Conservation (phyloP, 2,797 vertebrate species). For the Anguilla anguilla region DNA sequence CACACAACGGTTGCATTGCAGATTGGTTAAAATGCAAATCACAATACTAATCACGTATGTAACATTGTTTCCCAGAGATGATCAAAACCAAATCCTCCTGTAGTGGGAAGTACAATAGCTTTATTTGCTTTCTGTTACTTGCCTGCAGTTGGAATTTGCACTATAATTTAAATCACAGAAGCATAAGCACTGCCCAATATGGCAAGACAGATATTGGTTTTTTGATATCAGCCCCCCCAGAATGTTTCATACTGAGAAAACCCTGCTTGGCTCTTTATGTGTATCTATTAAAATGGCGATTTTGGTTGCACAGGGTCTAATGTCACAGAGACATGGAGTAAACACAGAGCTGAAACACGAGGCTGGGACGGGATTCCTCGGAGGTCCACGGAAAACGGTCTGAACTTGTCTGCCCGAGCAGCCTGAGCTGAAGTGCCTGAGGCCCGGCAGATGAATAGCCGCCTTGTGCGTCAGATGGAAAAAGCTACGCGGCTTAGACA, state of each 20-base stretch:
- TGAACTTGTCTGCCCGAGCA: not conserved
- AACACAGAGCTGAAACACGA: not conserved
- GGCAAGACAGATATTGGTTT: not conserved
- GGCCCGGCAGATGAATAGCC: constrained; percentile 2
- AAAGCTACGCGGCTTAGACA: not conserved
- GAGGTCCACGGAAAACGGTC: not conserved
- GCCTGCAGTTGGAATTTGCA: not conserved
- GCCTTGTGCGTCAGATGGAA: constrained; percentile 12
- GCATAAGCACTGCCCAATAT: not conserved
- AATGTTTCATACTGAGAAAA: not conserved
- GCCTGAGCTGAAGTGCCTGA: not conserved
- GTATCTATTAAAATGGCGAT: not conserved
- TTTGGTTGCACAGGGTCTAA: not conserved
- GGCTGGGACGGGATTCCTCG: not conserved
- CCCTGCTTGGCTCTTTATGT: not conserved
- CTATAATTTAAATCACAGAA: not conserved
- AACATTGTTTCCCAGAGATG: not conserved
- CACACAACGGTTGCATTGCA: too few species aligned
- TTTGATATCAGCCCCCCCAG: not conserved
- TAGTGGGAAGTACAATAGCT: not conserved
- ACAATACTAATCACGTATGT: not conserved
- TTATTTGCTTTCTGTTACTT: not conserved
- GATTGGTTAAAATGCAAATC: not conserved
- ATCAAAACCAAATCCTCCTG: not conserved
- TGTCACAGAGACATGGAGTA: not conserved